A percentile compares a stretch with the other conserved stretches of the same genome.
phyloP scores from a whole-genome alignment of 2,113 vertebrate genomes.

The Hippocampus barbouri region DNA sequence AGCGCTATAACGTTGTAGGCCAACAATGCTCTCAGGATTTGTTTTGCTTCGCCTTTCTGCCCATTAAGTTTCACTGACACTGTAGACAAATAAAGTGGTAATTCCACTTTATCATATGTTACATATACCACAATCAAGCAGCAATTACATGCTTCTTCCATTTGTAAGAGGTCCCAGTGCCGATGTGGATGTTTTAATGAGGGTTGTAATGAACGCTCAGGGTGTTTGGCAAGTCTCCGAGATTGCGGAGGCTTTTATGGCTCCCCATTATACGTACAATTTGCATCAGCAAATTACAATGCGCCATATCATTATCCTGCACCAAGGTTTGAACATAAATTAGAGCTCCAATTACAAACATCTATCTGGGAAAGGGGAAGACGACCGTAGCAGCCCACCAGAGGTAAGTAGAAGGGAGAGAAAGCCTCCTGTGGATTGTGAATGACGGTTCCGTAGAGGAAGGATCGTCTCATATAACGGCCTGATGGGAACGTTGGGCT shows the following conservation, averaged over 20 bases:
- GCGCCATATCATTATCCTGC: slow-evolving; percentile 75
- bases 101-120: slow-evolving; percentile 71
- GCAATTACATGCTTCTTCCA: slow-evolving; percentile 75
- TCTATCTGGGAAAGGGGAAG: slow-evolving; percentile 62
- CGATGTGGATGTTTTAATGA: slow-evolving; percentile 76
- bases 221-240: slow-evolving; percentile 75
- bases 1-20: slow-evolving; percentile 60
- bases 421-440: slow-evolving; percentile 53
- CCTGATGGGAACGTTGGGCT: slow-evolving; percentile 38
- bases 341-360: slow-evolving; percentile 78
- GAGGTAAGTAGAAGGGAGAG: slow-evolving; percentile 51
- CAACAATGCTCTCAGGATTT: slow-evolving; percentile 61
- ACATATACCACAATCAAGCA: slow-evolving; percentile 73
- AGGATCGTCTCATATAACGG: slow-evolving; percentile 56
- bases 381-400: slow-evolving; percentile 58
- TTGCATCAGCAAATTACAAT: slow-evolving; percentile 80
- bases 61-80: slow-evolving; percentile 70
- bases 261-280: slow-evolving; percentile 76
- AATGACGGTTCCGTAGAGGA: slow-evolving; percentile 56
- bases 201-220: slow-evolving; percentile 77
- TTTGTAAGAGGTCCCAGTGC: slow-evolving; percentile 70
- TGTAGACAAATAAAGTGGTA: slow-evolving; percentile 70
- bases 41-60: slow-evolving; percentile 59
- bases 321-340: slow-evolving; percentile 74
- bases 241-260: slow-evolving; percentile 73